A percentile compares a stretch with the other conserved stretches of the same genome.
These are phyloP conservation scores for Cheilosia scutellata DNA, from an alignment of 2,888 invertebrate genomes.

Conservation along the genomic window DNA sequence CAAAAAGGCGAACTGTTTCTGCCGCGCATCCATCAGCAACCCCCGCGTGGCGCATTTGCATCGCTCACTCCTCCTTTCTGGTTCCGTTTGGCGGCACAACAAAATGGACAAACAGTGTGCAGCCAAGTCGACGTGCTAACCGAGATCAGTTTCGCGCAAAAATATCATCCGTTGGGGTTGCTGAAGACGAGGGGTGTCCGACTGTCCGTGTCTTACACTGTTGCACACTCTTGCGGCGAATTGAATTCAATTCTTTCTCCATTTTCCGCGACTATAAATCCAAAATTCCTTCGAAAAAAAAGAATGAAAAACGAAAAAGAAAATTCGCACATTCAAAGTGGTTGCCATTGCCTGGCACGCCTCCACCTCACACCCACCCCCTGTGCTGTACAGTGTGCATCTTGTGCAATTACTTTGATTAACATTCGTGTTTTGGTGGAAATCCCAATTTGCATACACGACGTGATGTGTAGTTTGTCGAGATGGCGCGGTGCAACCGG, in stretches of 20 bases:
- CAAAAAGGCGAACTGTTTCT: slow-evolving; percentile 69
- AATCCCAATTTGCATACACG: slow-evolving; percentile 68
- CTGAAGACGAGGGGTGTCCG: background rate
- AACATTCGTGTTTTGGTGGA: slow-evolving; percentile 75
- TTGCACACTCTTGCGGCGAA: slow-evolving; percentile 29
- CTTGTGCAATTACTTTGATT: slow-evolving; percentile 73
- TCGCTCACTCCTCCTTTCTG: slow-evolving; percentile 61
- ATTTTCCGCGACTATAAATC: slow-evolving; percentile 65
- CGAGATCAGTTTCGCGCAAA: slow-evolving; percentile 25
- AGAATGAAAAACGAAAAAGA: slow-evolving; percentile 23
- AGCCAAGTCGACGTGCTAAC: slow-evolving; percentile 44
- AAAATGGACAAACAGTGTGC: slow-evolving; percentile 74
- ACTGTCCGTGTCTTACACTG: background rate
- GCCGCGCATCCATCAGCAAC: slow-evolving; percentile 71
- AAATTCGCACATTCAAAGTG: slow-evolving; percentile 67
- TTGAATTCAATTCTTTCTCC: slow-evolving; percentile 65
- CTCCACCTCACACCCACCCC: slow-evolving; percentile 47
- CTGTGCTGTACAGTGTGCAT: slow-evolving; percentile 3
- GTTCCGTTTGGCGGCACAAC: slow-evolving; percentile 73
- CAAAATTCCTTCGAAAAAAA: slow-evolving; percentile 53
- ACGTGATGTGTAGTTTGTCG: background rate
- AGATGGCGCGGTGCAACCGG: slow-evolving; percentile 21
- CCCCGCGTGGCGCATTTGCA: slow-evolving; percentile 52
- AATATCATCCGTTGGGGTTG: slow-evolving; percentile 7
- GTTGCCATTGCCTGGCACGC: slow-evolving; percentile 72